Evolutionary conservation across 2,113 vertebrate species (phyloP), one percentile per base, ranked within the genome.

Genomic region (Hyaena hyaena): DNA sequence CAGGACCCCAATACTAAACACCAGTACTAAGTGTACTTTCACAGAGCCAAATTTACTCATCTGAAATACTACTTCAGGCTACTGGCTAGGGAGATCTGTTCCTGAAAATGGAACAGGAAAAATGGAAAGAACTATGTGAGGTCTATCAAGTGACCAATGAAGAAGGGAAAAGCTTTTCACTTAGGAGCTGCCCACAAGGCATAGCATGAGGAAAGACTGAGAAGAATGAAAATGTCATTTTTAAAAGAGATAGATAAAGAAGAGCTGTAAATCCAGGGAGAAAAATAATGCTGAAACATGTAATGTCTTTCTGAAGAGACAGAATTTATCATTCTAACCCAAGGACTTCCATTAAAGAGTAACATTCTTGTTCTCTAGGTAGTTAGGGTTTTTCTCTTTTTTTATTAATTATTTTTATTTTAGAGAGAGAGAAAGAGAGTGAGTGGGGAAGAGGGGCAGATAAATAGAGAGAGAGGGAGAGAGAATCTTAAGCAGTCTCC

Each of bases 81-180:
- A 79, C 71, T 94, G 84, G 45, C 39, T 43, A 69, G 12, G 2
- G 48, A 95, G 23, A 48, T 50, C 50, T 92, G 48, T 97, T 97
- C 69, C 76, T 65, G 33, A 93, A 97, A 17, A 28, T 33, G 21
- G 58, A 66, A 82, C 10, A 86, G 58, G 76, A 71, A 96, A 97
- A 92, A 66, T 92, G 76, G 85, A 94, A 97, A 97, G 85, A 94
- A 94, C 69, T 71, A 28, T 65, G 69, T 35, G 63, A 97, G 85
- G 50, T 73, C 65, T 33, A 35, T 55, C 45, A 65, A 85, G n/a
- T 35, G 83, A 48, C 28, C 93, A 94, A 58, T 84, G 23, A 68
- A 94, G 23, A 71, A 71, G 39, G 50, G 45, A 55, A 61, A 55
- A 63, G 50, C n/a, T 69, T 77, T 88, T 95, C 33, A 84, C 33